These are phyloP conservation scores for Callopanchax toddi DNA, from an alignment of 2,113 vertebrate genomes.

Conservation along the genomic window DNA sequence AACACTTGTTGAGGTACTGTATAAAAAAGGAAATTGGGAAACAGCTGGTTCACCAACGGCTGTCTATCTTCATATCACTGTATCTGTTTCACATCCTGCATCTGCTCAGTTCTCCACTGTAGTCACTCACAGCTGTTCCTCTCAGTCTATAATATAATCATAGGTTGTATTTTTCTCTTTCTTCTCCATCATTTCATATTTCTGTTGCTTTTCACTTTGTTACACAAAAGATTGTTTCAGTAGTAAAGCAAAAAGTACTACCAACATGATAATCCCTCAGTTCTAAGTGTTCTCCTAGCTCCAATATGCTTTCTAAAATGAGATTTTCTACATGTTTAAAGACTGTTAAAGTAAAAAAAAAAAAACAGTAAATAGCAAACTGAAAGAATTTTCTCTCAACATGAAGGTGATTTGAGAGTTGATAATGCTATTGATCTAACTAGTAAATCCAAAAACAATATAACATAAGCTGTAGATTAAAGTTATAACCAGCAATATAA, in stretches of 20 bases:
- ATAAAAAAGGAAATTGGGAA: slow-evolving; percentile 11
- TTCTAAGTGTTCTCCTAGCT: no score
- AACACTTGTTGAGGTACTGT: slow-evolving; percentile 30
- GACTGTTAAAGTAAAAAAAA: no score
- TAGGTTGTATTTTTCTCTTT: neutral
- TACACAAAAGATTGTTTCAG: slow-evolving; percentile 10
- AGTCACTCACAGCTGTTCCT: slow-evolving; percentile 12
- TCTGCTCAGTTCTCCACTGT: slow-evolving; percentile 15
- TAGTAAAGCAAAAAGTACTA: slow-evolving; percentile 32
- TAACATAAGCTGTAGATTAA: neutral
- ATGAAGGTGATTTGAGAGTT: slow-evolving; percentile 1
- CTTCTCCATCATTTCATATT: neutral
- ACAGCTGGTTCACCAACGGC: slow-evolving; percentile 45
- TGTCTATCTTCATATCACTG: slow-evolving; percentile 12
- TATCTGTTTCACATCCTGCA: slow-evolving; percentile 20
- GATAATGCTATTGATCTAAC: slow-evolving; percentile 1
- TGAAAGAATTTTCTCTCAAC: neutral
- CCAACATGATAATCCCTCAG: no score
- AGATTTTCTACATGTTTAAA: slow-evolving; percentile 4
- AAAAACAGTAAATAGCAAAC: neutral
- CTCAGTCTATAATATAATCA: slow-evolving; percentile 20
- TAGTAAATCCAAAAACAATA: slow-evolving; percentile 11
- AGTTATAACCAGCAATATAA: neutral
- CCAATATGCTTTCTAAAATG: neutral
- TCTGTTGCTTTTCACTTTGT: neutral